Percentiles rank a stretch among this genome's conserved stretches.
Conservation (phyloP, 1,140 invertebrate genomes). For the Babylonia areolata region DNA sequence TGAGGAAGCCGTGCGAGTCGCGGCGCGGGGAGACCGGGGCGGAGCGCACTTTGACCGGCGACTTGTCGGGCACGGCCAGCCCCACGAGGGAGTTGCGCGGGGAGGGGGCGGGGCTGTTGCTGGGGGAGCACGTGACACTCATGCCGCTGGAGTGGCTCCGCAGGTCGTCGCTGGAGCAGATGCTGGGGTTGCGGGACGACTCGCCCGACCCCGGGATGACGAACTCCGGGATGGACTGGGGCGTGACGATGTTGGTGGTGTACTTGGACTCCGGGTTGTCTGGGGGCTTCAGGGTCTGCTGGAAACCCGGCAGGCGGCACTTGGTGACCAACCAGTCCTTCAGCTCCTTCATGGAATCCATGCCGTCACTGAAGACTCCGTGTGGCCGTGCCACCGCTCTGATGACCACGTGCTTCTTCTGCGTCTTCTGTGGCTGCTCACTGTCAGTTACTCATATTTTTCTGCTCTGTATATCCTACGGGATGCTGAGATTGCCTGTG, state of each 20-base stretch:
- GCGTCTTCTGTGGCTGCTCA: background rate
- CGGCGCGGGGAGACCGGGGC: slow-evolving; percentile 55
- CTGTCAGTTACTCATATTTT: background rate
- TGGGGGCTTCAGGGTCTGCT: slow-evolving; percentile 28
- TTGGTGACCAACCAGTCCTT: slow-evolving; percentile 68
- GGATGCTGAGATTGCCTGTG: no score
- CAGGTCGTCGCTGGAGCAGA: slow-evolving; percentile 58
- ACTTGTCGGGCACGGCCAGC: slow-evolving; percentile 51
- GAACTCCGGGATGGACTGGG: slow-evolving; percentile 69
- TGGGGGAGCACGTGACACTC: slow-evolving; percentile 51
- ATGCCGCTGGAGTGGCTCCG: slow-evolving; percentile 46
- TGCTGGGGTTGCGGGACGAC: slow-evolving; percentile 61
- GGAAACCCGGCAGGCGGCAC: slow-evolving; percentile 56
- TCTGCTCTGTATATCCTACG: background rate
- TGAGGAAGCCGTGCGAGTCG: slow-evolving; percentile 56
- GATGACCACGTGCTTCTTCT: background rate
- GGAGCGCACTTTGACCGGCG: slow-evolving; percentile 50
- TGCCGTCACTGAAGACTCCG: background rate
- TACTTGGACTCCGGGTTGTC: slow-evolving; percentile 35
- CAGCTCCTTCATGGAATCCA: slow-evolving; percentile 66
- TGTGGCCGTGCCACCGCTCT: background rate
- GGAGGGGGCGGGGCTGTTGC: slow-evolving; percentile 56
- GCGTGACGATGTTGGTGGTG: slow-evolving; percentile 58
- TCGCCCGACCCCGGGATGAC: slow-evolving; percentile 69
- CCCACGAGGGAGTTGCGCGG: slow-evolving; percentile 50